phyloP scores from a whole-genome alignment of 2,113 vertebrate genomes.

The Ochotona princeps region DNA sequence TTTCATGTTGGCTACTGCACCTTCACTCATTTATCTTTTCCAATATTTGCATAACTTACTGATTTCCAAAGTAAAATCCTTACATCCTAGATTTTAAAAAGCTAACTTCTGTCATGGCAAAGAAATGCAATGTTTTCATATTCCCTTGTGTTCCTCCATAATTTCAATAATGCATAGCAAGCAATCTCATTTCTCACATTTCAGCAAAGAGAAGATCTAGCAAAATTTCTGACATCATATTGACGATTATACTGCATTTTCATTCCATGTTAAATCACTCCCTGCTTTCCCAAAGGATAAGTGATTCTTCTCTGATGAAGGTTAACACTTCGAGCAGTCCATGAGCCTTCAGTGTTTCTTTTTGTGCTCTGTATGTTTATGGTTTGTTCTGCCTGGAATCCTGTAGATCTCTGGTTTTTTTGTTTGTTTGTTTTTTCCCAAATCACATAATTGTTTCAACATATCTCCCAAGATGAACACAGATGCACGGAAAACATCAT shows the following conservation, averaged over 20 bases:
- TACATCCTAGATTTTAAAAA: neutral
- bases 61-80: constrained; percentile 6
- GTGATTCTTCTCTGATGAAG: neutral
- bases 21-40: neutral
- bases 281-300: neutral
- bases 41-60: constrained; percentile 13
- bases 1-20: neutral
- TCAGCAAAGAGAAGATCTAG: neutral
- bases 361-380: neutral
- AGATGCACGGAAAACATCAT: neutral
- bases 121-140: neutral
- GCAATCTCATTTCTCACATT: neutral
- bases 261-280: neutral
- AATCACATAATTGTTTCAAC: neutral
- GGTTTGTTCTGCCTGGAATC: neutral
- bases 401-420: too few species aligned
- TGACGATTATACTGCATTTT: neutral
- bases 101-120: neutral
- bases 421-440: neutral
- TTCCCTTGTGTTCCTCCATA: neutral
- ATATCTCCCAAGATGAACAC: neutral
- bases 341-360: neutral
- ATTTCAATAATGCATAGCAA: neutral
- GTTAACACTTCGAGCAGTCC: neutral
- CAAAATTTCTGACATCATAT: neutral